phyloP scores from a whole-genome alignment of 2,797 vertebrate genomes.

The Pteropus rufus region DNA sequence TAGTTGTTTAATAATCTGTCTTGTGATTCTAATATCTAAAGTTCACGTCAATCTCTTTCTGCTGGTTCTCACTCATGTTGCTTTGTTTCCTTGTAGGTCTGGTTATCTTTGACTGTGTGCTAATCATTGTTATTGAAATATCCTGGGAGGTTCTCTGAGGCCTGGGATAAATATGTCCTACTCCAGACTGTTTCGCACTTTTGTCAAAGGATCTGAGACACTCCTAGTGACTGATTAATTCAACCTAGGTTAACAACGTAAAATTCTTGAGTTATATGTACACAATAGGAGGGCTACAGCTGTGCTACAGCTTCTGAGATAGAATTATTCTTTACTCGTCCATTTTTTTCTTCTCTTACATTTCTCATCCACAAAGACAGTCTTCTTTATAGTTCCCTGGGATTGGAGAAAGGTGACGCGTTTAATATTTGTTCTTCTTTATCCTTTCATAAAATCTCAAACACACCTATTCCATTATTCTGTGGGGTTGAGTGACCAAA shows the following conservation, averaged over 20 bases:
- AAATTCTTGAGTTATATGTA: background rate
- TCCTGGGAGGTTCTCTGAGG: background rate
- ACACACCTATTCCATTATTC: background rate
- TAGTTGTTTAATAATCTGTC: background rate
- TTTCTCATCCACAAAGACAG: background rate
- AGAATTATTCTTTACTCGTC: background rate
- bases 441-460: background rate
- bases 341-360: background rate
- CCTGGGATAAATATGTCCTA: background rate
- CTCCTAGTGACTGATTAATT: background rate
- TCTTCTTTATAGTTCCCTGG: background rate
- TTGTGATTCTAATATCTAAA: background rate
- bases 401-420: background rate
- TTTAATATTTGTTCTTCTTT: background rate
- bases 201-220: background rate
- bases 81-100: slow-evolving; percentile 2
- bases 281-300: background rate
- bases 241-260: background rate
- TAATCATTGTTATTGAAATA: slow-evolving; percentile 9
- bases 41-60: background rate
- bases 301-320: background rate
- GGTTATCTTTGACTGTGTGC: background rate
- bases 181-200: background rate
- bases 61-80: background rate
- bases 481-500: background rate